Evolutionary conservation across 1,140 invertebrate species (phyloP).

Genomic region (Ridgeia piscesae): DNA sequence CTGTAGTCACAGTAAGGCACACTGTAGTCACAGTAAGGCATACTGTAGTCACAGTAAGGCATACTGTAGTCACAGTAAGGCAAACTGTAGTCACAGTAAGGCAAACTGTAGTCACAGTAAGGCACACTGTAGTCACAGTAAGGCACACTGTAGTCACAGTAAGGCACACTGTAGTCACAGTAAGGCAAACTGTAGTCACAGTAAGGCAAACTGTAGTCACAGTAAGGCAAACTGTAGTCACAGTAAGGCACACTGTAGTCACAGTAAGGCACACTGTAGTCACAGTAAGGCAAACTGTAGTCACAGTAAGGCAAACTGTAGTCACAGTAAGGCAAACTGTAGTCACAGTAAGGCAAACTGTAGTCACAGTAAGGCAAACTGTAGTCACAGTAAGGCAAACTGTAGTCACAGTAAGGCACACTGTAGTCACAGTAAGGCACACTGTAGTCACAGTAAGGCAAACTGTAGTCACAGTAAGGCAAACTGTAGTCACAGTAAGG

Average conservation of each 20-base stretch:
- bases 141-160: not conserved
- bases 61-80: not conserved
- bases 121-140: not conserved
- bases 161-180: not conserved
- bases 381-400: not conserved
- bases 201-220: not conserved
- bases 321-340: not conserved
- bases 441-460: not conserved
- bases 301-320: not conserved
- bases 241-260: not conserved
- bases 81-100: not conserved
- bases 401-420: not conserved
- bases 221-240: not conserved
- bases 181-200: not conserved
- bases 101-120: not conserved
- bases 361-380: not conserved
- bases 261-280: no score
- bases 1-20: not conserved
- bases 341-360: not conserved
- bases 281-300: not conserved
- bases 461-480: not conserved
- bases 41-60: no score
- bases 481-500: not conserved
- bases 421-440: no score
- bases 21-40: not conserved